Evolutionary conservation across 2,888 invertebrate genomes (phyloP).

Genomic region (Agrilus mali): DNA sequence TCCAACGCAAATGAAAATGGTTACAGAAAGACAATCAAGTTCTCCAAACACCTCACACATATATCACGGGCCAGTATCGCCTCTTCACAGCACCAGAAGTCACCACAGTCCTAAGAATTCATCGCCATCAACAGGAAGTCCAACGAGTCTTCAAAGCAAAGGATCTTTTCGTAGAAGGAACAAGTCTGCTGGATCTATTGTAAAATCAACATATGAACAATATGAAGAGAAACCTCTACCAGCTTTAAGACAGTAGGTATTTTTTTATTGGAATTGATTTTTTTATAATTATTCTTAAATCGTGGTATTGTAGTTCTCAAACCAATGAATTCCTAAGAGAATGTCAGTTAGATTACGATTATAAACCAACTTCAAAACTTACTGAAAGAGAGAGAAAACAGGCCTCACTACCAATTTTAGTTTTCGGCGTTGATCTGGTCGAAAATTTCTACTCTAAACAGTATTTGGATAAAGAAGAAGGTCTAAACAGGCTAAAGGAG

Average conservation of each 20-base stretch:
- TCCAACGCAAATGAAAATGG: constrained; percentile 27
- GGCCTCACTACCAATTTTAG: constrained; percentile 79
- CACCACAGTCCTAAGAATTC: constrained; percentile 38
- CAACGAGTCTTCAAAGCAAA: constrained; percentile 34
- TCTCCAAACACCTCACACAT: constrained; percentile 33
- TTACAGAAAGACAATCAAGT: constrained; percentile 32
- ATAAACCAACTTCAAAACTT: constrained; percentile 43
- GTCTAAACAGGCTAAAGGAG: constrained; percentile 55
- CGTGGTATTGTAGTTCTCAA: constrained; percentile 49
- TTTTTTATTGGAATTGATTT: constrained; percentile 1
- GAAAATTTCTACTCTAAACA: constrained; percentile 86
- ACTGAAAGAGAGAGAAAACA: constrained; percentile 76
- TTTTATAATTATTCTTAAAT: neutral
- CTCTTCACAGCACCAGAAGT: constrained; percentile 31
- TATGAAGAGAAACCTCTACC: constrained; percentile 80
- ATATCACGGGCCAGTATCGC: constrained; percentile 38
- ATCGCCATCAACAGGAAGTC: constrained; percentile 36
- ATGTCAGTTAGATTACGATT: constrained; percentile 48
- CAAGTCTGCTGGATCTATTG: constrained; percentile 50
- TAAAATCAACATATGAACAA: constrained; percentile 62
- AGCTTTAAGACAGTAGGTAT: constrained; percentile 68
- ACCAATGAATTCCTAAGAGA: constrained; percentile 70
- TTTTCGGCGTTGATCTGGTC: constrained; percentile 82
- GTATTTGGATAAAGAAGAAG: constrained; percentile 81
- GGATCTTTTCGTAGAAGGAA: constrained; percentile 48